Evolutionary conservation across 2,113 vertebrate species (phyloP), one percentile per base, ranked within the genome.

Genomic region (Neopipo cinnamomea): DNA sequence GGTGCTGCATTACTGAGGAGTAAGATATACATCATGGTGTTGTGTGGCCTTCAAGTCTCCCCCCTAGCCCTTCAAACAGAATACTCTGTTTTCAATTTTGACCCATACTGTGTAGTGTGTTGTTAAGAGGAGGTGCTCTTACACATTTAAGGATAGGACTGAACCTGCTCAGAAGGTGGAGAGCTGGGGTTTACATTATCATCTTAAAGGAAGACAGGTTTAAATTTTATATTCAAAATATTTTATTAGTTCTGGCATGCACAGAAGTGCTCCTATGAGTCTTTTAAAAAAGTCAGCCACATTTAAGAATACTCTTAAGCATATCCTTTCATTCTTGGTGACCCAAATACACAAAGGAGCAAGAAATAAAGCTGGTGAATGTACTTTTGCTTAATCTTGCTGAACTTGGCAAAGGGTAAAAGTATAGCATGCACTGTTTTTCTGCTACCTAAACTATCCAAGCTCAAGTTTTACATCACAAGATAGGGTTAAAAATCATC

Each of bases 401-500:
- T 79, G 58, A 65, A 37, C 37, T 66, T 24, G 25, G 12, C 23
- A 68, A 50, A 62, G 28, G 12, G 16, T 46, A 50, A 50, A 65
- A 41, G 2, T 27, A 39, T 24, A 70, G 14, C 5, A 76, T 24
- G 19, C 25, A 35, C 30, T 0, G 0, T 80, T 89, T 42, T 68
- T 42, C 24, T 91, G 33, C 8, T 70, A 80, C 58, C 22, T 83
- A 44, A 65, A n/a, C 37, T 91, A 49, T 82, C 46, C n/a, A 68
- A 93, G 46, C 30, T 90, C 78, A 90, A 53, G 71, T 93, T 95
- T 93, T n/a, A 67, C 31, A 65, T 75, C 58, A 31, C 42, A 52
- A 62, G 47, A 95, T 30, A 91, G 95, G 73, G 93, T 95, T 96
- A 95, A 97, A 89, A 94, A 95, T 73, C 41, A 75, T 92, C 49